Conservation (phyloP, 2,113 vertebrate species). For the Mellivora capensis region DNA sequence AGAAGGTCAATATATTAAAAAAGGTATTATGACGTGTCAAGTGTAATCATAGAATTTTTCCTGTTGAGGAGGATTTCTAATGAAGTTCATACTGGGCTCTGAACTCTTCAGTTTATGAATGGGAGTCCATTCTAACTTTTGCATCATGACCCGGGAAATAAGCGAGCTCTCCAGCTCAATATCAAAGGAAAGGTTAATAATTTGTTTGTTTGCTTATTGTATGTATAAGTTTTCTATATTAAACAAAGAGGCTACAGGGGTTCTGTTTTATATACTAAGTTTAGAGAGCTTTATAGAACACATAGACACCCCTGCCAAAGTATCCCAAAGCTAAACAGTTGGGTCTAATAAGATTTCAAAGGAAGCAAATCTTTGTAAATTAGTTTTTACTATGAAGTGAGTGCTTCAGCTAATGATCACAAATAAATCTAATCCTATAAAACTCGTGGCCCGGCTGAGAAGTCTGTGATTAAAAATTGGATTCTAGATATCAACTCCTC, state of each 20-base stretch:
- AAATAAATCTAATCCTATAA: constrained; percentile 47
- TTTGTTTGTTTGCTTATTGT: neutral
- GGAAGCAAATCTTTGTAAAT: constrained; percentile 53
- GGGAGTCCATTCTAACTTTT: neutral
- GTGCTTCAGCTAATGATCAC: constrained; percentile 27
- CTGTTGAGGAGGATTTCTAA: neutral
- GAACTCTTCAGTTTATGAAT: neutral
- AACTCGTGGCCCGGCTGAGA: neutral
- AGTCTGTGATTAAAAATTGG: constrained; percentile 48
- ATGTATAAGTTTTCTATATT: neutral
- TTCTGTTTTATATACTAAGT: neutral
- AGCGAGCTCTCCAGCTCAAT: neutral
- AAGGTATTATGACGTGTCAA: neutral
- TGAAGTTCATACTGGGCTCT: neutral
- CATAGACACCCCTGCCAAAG: neutral
- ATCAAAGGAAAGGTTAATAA: neutral
- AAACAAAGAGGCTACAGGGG: neutral
- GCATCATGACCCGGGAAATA: neutral
- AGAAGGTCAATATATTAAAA: constrained; percentile 18
- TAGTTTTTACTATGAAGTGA: constrained; percentile 39
- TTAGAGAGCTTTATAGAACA: neutral
- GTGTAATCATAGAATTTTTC: neutral
- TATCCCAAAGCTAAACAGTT: neutral
- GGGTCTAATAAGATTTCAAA: constrained; percentile 32
- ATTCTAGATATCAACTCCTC: neutral